Percentiles rank a stretch among this genome's conserved stretches.
Evolutionary conservation across 2,113 vertebrate genomes (phyloP).

Genomic region (Erythrocercus mccallii): DNA sequence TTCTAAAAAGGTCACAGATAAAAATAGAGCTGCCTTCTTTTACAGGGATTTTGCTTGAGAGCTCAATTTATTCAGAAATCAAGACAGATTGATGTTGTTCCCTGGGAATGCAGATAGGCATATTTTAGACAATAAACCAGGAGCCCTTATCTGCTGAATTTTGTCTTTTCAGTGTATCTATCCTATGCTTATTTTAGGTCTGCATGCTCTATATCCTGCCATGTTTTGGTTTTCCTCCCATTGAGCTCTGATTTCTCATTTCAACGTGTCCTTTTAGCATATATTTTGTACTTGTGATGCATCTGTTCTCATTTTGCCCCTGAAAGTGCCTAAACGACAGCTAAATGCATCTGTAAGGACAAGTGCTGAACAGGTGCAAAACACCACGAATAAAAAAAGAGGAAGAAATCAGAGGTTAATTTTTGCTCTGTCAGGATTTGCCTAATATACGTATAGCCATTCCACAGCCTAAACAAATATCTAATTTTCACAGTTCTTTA

Average conservation of each 20-base stretch:
- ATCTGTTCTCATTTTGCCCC: slow-evolving; percentile 37
- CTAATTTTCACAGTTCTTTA: not conserved
- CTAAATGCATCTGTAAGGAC: slow-evolving; percentile 29
- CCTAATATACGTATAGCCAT: not conserved
- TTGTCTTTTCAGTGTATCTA: slow-evolving; percentile 13
- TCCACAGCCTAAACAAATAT: not conserved
- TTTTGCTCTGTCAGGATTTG: slow-evolving; percentile 8
- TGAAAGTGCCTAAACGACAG: not conserved
- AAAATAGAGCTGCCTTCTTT: slow-evolving; percentile 42
- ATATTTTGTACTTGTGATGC: slow-evolving; percentile 36
- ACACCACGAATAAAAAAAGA: not conserved
- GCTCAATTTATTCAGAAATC: slow-evolving; percentile 52
- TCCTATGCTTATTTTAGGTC: slow-evolving; percentile 36
- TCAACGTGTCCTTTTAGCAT: not conserved
- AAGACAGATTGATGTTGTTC: slow-evolving; percentile 49
- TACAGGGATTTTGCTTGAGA: slow-evolving; percentile 30
- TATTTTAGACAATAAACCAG: slow-evolving; percentile 55
- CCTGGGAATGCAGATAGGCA: slow-evolving; percentile 51
- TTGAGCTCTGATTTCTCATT: slow-evolving; percentile 45
- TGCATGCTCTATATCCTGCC: slow-evolving; percentile 14
- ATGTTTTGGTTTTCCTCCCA: not conserved
- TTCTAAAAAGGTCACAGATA: slow-evolving; percentile 52
- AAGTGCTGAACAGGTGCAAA: slow-evolving; percentile 30
- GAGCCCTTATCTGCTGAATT: slow-evolving; percentile 39
- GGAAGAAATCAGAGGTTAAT: slow-evolving; percentile 17